Base-by-base conservation (phyloP, 2,797 vertebrate species). In the Anguilla obscura region DNA sequence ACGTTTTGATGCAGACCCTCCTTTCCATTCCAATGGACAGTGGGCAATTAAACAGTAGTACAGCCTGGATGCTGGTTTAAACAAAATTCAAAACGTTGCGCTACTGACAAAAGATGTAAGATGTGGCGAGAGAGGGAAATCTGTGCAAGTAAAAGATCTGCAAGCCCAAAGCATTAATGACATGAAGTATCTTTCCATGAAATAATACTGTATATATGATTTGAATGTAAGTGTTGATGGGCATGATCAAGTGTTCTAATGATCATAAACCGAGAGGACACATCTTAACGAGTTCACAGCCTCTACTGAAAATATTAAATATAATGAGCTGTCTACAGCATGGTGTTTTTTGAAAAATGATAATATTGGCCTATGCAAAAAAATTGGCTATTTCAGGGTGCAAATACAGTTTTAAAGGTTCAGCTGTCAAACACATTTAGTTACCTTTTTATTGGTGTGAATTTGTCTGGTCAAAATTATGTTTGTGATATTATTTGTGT, bases 101-200 rank as follows among this genome's bases (percentile, higher is more conserved):
- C 12, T 56, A 56, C 12, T 56, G 52, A 54, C 2, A 56, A 56
- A 16, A 14, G 12, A 56, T 24, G 24, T n/a, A 24, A 63, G 60
- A 60, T 54, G 52, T 54, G 52, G 58, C 3, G 58, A 24, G 60
- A n/a, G 3, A 21, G 60, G 12, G 27, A 74, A 30, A 74, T 33
- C 66, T 33, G 66, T 30, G 69, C 69, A 71, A 33, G n/a, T 71
- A 33, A 71, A 30, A 30, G 1, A 12, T 71, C 8, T 71, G 69
- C 30, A 33, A 33, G 8, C 33, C 69, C 69, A 33, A 71, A 3
- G 69, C 24, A 2, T 71, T 24, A 14, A 27, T 66, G 63, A 24
- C 69, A 71, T 71, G 27, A 71, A 71, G 69, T 27, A 66, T n/a
- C 63, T n/a, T 66, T 63, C 58, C 58, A 63, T 63, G 63, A 66